Base-by-base conservation (phyloP, 2,888 invertebrate species). In the Melolontha melolontha region DNA sequence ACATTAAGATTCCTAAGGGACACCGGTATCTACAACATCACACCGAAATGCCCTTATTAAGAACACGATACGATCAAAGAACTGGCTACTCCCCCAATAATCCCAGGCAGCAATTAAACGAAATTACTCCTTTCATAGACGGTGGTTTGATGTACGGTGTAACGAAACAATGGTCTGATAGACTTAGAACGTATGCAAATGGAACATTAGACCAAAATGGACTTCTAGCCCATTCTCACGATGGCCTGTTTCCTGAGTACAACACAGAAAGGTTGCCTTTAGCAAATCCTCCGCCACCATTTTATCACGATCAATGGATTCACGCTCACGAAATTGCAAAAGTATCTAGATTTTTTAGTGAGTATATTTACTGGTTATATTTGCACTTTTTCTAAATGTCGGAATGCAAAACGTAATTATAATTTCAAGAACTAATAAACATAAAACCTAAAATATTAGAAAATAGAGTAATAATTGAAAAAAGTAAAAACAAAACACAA, bases 71-170 rank as follows among this genome's bases (percentile, higher is more conserved):
- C 74, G 86, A 87, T 74, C 83, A 83, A 76, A 79, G 79, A 14
- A 87, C 87, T 8, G 88, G 88, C 5, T 82, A 81, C 68, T 86
- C 86, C 22, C 86, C 88, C 0, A 88, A 87, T 73, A 88, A 88
- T 79, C 88, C 88, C 1, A 78, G 88, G 51, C 87, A 88, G 78
- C 88, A 88, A 87, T 74, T 88, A 54, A 89, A 89, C 76, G 87
- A 87, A 79, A 87, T 88, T 64, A 88, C 88, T 5, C 87, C 89
- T 0, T 89, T 84, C 78, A 79, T 89, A 50, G 89, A 89, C 76
- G 89, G 88, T 1, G 87, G 87, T 10, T 80, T 88, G n/a, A 83
- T 87, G 67, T 89, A 89, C 77, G 89, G 88, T 1, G 85, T 85
- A 0, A 84, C 86, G 7, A 87, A 87, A 75, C 85, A 86, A 44